Percentiles rank a stretch among this genome's conserved stretches.
These are phyloP conservation scores for Sericinus montela DNA, from an alignment of 2,888 invertebrate species.

Conservation along the genomic window DNA sequence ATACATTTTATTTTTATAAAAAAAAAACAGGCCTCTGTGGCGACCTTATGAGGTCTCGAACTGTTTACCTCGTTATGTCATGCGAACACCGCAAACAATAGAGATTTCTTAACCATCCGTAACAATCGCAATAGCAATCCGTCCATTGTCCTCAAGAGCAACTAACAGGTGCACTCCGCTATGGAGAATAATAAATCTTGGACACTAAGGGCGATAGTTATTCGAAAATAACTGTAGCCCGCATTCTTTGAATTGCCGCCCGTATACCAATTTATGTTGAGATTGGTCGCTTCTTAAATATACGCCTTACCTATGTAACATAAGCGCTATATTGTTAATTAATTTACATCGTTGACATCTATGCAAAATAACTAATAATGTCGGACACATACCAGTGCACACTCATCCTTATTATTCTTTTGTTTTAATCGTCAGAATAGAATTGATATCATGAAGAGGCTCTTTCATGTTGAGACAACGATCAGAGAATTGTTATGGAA, in stretches of 20 bases:
- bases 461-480: slow-evolving; percentile 22
- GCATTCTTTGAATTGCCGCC: slow-evolving; percentile 51
- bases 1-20: background rate
- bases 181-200: slow-evolving; percentile 16
- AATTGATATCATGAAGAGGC: background rate
- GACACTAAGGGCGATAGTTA: slow-evolving; percentile 22
- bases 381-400: slow-evolving; percentile 2
- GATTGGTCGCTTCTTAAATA: slow-evolving; percentile 44
- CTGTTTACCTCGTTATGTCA: slow-evolving; percentile 26
- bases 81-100: slow-evolving; percentile 19
- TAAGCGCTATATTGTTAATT: slow-evolving; percentile 9
- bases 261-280: slow-evolving; percentile 56
- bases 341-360: background rate
- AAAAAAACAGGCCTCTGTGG: background rate
- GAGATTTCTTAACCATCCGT: slow-evolving; percentile 23
- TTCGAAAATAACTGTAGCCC: slow-evolving; percentile 39
- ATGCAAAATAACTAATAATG: background rate
- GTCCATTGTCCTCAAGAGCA: slow-evolving; percentile 22
- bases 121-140: slow-evolving; percentile 22
- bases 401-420: slow-evolving; percentile 23
- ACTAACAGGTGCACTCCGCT: slow-evolving; percentile 15
- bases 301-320: slow-evolving; percentile 35
- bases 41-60: slow-evolving; percentile 16
- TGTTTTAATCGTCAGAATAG: slow-evolving; percentile 19
- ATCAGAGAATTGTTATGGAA: slow-evolving; percentile 27